Base-by-base conservation (phyloP, 2,888 invertebrate species). In the Mongoloraphidia duomilia region DNA sequence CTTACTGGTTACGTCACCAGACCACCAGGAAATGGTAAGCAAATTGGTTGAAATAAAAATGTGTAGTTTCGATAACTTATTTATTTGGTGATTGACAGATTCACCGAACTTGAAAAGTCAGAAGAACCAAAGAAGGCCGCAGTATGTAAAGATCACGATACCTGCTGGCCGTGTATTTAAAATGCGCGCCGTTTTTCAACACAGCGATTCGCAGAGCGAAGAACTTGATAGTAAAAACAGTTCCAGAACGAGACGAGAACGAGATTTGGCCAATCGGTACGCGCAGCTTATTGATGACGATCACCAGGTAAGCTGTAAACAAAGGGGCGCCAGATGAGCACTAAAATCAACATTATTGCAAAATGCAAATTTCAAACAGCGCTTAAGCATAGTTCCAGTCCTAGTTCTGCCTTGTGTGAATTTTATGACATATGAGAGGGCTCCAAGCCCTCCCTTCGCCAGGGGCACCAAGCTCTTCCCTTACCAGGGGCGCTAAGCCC, bases 281-380 rank as follows among this genome's bases (percentile, higher is more conserved):
- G 83, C 83, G 17, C 84, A 84, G 63, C 73, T 84, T 53, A 72
- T 84, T 58, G 82, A 81, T 63, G 82, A 82, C 54, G 81, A 78
- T 63, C 80, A 82, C 58, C 83, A 83, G 67, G 80, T 79, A 58
- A 72, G 72, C n/a, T n/a, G n/a, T n/a, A n/a, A n/a, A n/a, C n/a
- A n/a, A n/a, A n/a, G n/a, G n/a, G n/a, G n/a, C n/a, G n/a, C n/a
- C n/a, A n/a, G n/a, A n/a, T n/a, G n/a, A n/a, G n/a, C n/a, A n/a
- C n/a, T n/a, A n/a, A n/a, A n/a, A n/a, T n/a, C n/a, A n/a, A n/a
- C 17, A 17, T 17, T 17, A 17, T 4, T 17, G 17, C 2, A 17
- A 17, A 17, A 17, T 3, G 17, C 17, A 17, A 17, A 17, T 17
- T 17, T 17, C 17, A 17, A 17, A 17, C 4, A n/a, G n/a, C n/a